Evolutionary conservation across 2,888 invertebrate species (phyloP), one percentile per base, ranked within the genome.

Genomic region (Spicauda simplicius): DNA sequence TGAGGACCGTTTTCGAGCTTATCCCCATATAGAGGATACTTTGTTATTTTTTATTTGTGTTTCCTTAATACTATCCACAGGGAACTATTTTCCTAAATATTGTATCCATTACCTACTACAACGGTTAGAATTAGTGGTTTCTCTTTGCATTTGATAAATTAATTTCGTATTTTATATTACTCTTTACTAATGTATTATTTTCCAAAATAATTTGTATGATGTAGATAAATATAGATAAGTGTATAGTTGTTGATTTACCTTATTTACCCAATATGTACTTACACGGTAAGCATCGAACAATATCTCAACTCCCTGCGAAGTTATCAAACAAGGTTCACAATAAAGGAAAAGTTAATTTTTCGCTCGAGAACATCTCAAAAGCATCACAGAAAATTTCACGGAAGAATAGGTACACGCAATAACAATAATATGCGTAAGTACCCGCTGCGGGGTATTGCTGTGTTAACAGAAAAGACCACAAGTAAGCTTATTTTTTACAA

Each of bases 21-120:
- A 88, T 88, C 87, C 84, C 80, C 76, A 77, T 80, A 80, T 84
- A 83, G 83, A 84, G 80, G 81, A 85, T 84, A 88, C 84, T 85
- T 84, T 80, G 72, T 73, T 71, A 65, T 71, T 68, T 69, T 68
- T 72, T 72, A 68, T 71, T 66, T 70, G 48, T 69, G 59, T 68
- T 68, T 18, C 63, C 53, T 20, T 52, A 41, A 10, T 18, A 65
- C 14, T 48, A 7, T 14, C 41, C 41, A 12, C 14, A 41, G 12
- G 41, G 41, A 41, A 11, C 14, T 48, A 48, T 48, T 16, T 48
- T 48, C 48, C 48, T 48, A 16, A 10, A 41, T 14, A 41, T 41
- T 41, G 41, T 41, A 41, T 41, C 14, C 41, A 41, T 41, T 41
- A 41, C 41, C 12, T 14, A 14, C 41, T 41, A 41, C 14, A 41